phyloP scores from a whole-genome alignment of 2,888 invertebrate species.

The Chalcosyrphus nemorum region DNA sequence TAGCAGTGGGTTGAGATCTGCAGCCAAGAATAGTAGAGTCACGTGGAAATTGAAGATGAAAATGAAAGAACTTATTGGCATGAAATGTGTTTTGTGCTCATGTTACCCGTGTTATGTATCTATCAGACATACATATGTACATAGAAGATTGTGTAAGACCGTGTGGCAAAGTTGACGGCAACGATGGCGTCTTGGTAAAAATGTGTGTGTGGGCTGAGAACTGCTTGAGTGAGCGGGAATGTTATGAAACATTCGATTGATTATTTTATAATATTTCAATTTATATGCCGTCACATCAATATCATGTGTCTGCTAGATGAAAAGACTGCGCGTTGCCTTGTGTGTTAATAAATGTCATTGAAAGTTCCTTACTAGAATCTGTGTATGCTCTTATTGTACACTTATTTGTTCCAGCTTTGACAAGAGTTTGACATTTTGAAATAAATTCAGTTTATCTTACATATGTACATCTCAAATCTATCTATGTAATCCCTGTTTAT shows the following conservation, averaged over 20 bases:
- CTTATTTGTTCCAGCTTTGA: neutral
- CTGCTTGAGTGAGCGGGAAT: neutral
- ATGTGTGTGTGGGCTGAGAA: neutral
- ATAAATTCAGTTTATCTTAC: no score
- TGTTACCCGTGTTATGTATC: slow-evolving; percentile 33
- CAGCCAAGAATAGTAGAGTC: slow-evolving; percentile 43
- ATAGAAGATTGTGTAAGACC: slow-evolving; percentile 20
- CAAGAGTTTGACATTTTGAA: neutral
- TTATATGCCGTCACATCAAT: slow-evolving; percentile 71
- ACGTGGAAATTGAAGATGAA: slow-evolving; percentile 53
- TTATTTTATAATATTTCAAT: slow-evolving; percentile 73
- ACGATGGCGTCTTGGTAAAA: slow-evolving; percentile 9
- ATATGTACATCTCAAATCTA: no score
- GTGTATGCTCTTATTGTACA: neutral
- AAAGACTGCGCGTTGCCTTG: slow-evolving; percentile 1
- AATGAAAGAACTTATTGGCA: slow-evolving; percentile 59
- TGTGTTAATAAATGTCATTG: slow-evolving; percentile 18
- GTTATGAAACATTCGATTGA: slow-evolving; percentile 67
- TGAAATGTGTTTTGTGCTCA: slow-evolving; percentile 61
- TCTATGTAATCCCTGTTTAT: no score
- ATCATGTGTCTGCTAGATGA: slow-evolving; percentile 25
- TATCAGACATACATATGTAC: neutral
- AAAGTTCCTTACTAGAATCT: neutral
- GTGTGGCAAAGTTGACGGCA: slow-evolving; percentile 27
- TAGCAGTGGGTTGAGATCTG: slow-evolving; percentile 1